Conservation (phyloP, 2,113 vertebrate species). For the Myotis yumanensis region DNA sequence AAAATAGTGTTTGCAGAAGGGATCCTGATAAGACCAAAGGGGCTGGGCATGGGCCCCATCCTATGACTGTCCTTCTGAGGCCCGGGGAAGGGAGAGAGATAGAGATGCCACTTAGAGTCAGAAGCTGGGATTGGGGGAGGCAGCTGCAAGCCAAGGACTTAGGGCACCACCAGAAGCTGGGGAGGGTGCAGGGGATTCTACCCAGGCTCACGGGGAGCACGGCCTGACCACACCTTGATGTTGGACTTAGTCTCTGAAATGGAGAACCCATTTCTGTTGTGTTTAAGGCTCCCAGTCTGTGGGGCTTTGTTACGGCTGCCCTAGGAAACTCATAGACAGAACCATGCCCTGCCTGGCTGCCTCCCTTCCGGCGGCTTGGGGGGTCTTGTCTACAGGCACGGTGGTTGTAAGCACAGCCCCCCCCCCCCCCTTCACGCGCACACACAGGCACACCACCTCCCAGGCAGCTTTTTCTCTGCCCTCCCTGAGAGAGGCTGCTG, state of each 20-base stretch:
- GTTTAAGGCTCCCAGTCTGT: neutral
- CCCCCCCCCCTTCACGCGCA: rapidly evolving
- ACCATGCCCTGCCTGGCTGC: neutral
- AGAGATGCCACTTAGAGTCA: neutral
- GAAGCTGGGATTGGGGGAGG: neutral
- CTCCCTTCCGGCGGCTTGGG: neutral
- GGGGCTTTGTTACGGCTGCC: neutral
- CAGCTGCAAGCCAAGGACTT: neutral
- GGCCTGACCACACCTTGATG: neutral
- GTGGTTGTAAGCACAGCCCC: neutral
- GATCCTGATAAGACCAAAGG: neutral
- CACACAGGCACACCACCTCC: neutral
- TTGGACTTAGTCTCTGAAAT: neutral
- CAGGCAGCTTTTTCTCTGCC: neutral
- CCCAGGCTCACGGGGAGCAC: neutral
- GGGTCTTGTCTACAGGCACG: neutral
- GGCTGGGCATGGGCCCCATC: neutral
- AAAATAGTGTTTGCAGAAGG: neutral
- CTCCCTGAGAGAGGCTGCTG: neutral
- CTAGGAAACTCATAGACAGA: neutral
- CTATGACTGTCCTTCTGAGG: neutral
- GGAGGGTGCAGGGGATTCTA: neutral
- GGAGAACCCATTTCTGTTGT: neutral
- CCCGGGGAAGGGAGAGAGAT: neutral
- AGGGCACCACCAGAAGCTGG: rapidly evolving